Evolutionary conservation across 2,113 vertebrate species (phyloP).

Genomic region (Anseranas semipalmata): DNA sequence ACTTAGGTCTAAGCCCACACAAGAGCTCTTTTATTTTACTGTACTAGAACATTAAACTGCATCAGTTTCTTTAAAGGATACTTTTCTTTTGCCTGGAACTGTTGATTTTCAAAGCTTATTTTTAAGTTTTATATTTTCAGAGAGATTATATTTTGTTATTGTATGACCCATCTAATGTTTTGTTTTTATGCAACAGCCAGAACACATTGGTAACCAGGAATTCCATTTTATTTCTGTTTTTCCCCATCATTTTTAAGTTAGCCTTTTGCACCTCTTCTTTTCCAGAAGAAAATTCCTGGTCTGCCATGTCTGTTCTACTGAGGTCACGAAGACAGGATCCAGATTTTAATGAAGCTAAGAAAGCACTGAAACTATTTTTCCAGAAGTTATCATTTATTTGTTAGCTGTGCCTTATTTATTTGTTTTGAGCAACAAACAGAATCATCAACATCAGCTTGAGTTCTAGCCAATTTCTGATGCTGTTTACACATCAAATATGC

Average conservation of each 20-base stretch:
- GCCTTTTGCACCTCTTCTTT: background rate
- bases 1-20: background rate
- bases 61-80: background rate
- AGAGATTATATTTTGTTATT: background rate
- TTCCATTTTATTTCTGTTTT: background rate
- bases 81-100: background rate
- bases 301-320: background rate
- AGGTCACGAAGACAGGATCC: background rate
- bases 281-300: background rate
- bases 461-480: background rate
- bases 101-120: background rate
- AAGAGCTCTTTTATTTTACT: background rate
- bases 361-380: background rate
- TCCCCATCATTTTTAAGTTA: background rate
- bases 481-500: accelerated
- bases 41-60: background rate
- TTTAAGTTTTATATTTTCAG: background rate
- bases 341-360: background rate
- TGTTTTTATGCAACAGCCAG: background rate
- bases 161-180: background rate
- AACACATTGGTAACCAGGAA: background rate
- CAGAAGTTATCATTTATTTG: background rate
- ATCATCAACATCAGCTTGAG: background rate
- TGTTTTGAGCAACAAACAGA: background rate
- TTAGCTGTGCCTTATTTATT: background rate